These are phyloP conservation scores for Spilogale gracilis DNA, from an alignment of 2,113 vertebrate species.

Conservation along the genomic window DNA sequence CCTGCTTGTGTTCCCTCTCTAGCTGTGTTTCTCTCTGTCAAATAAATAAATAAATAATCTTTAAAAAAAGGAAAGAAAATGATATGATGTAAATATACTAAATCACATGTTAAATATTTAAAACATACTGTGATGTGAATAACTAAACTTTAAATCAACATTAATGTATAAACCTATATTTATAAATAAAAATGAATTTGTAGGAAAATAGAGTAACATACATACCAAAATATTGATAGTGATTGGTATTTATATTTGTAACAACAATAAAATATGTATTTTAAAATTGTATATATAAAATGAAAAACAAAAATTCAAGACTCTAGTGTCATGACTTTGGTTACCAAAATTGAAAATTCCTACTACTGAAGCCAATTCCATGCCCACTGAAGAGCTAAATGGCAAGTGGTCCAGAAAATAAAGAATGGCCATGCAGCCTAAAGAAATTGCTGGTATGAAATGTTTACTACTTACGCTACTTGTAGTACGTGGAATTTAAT, in stretches of 20 bases:
- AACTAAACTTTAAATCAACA: background rate
- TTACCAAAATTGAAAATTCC: background rate
- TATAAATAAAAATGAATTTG: background rate
- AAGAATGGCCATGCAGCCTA: background rate
- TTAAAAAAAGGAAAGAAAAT: background rate
- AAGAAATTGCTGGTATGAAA: background rate
- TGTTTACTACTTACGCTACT: background rate
- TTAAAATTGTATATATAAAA: background rate
- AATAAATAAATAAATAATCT: too few species aligned
- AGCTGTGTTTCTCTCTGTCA: too few species aligned
- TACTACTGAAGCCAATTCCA: background rate
- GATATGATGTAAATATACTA: background rate
- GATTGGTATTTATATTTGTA: background rate
- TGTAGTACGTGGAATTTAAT: background rate
- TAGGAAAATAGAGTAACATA: background rate
- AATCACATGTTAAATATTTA: background rate
- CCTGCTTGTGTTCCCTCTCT: too few species aligned
- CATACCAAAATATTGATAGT: background rate
- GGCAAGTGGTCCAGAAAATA: background rate
- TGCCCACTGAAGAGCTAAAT: background rate
- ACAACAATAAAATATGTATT: background rate
- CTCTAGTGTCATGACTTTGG: background rate
- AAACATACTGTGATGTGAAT: background rate
- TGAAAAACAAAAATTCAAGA: background rate
- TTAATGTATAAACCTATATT: background rate